Evolutionary conservation across 2,797 vertebrate genomes (phyloP), one percentile per base, ranked within the genome.

Genomic region (Thalassophryne amazonica): DNA sequence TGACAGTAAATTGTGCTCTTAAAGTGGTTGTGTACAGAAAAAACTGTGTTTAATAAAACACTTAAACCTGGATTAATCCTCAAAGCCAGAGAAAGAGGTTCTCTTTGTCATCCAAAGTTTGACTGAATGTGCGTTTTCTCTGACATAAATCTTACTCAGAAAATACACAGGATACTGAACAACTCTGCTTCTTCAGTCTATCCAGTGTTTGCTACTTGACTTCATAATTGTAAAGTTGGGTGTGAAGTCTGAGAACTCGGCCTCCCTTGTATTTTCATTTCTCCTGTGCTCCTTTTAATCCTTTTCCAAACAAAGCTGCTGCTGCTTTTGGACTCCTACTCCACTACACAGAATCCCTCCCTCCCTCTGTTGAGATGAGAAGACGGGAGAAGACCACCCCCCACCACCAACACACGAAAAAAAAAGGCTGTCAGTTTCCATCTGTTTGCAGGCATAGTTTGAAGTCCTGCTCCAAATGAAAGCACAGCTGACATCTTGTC

Each of bases 271-370:
- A 43, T 81, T 76, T 73, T 67, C 54, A 53, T 70, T 82, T 82
- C 46, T 69, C 48, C 62, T 38, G 38, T 25, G 39, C 59, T 76
- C 45, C 69, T 72, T 83, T 72, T 65, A 64, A 79, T 81, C 80
- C 47, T 41, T 66, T 51, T 83, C 80, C 78, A 89, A 87, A 83
- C 83, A 86, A 70, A 88, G 70, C 69, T 71, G 79, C 59, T 73
- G 73, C 80, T 78, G 60, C 62, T 79, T 64, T 83, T 84, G 70
- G 71, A 74, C 60, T 33, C 37, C 1, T 39, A 28, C 28, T 53
- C 47, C 5, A 8, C 60, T 46, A 47, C 43, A 60, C 56, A 42
- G 54, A 28, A 34, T 39, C 31, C 25, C 31, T 62, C 60, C 65
- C 72, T 76, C 69, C 81, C 68, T 62, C 59, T 36, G 52, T 66